phyloP scores from a whole-genome alignment of 2,113 vertebrate genomes.

The Pithys albifrons region DNA sequence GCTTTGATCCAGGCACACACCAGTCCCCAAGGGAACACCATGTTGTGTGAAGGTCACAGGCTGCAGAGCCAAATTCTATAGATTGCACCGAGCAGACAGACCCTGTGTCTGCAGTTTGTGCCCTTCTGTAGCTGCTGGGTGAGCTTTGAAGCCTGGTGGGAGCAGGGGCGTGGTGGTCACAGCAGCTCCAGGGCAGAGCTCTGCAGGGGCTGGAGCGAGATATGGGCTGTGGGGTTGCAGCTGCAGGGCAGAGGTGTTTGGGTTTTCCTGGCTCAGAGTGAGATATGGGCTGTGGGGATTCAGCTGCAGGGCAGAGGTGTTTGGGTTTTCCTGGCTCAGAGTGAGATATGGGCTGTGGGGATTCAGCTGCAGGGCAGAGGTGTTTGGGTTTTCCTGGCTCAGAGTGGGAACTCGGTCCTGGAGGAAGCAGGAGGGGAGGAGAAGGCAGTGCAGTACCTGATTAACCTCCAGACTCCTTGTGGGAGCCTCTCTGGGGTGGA shows the following conservation, averaged over 20 bases:
- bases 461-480: background rate
- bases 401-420: background rate
- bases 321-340: background rate
- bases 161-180: fast-evolving
- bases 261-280: background rate
- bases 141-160: background rate
- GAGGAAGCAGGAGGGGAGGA: background rate
- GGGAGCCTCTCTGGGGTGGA: background rate
- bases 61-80: background rate
- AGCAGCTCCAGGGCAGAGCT: background rate
- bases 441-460: background rate
- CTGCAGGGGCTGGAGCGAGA: background rate
- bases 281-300: background rate
- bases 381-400: background rate
- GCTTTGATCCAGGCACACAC: conserved; percentile 26
- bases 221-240: background rate
- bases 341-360: background rate
- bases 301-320: background rate
- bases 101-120: conserved; percentile 7
- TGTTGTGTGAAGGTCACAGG: background rate
- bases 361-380: background rate
- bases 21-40: background rate
- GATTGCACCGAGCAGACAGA: background rate
- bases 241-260: background rate
- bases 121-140: background rate